Evolutionary conservation across 2,888 invertebrate species (phyloP).

Genomic region (Coelopa pilipes): DNA sequence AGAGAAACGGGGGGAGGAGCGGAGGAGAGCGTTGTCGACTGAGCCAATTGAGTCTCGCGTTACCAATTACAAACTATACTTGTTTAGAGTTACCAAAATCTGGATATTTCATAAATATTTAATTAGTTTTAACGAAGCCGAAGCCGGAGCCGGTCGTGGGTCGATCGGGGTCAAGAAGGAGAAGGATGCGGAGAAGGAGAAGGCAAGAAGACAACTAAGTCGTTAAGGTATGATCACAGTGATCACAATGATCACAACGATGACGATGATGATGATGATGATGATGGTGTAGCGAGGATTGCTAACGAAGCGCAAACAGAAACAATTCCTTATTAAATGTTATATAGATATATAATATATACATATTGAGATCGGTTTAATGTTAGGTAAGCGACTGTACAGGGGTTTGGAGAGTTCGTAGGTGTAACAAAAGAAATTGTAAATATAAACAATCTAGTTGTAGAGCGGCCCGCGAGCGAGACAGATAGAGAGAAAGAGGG

Average conservation of each 20-base stretch:
- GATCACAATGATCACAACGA: no score
- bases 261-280: no score
- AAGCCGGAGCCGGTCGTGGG: not conserved
- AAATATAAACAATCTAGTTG: slow-evolving; percentile 15
- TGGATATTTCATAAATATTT: slow-evolving; percentile 39
- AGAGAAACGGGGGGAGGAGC: slow-evolving; percentile 1
- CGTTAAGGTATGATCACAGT: no score
- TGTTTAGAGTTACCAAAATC: slow-evolving; percentile 43
- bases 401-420: slow-evolving; percentile 3
- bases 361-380: slow-evolving; percentile 1
- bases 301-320: not conserved
- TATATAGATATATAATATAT: slow-evolving; percentile 2
- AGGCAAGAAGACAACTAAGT: slow-evolving; percentile 22
- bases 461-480: no score
- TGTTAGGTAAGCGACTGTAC: slow-evolving; percentile 17
- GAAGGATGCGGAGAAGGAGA: not conserved
- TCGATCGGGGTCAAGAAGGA: not conserved
- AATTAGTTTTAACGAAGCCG: slow-evolving; percentile 35
- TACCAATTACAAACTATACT: slow-evolving; percentile 52
- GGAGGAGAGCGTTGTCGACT: slow-evolving; percentile 51
- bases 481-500: no score
- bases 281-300: not conserved
- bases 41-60: slow-evolving; percentile 64
- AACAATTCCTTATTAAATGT: slow-evolving; percentile 7
- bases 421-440: slow-evolving; percentile 7